These are phyloP conservation scores for Margaritifera margaritifera DNA, from an alignment of 2,888 invertebrate genomes.

Conservation along the genomic window DNA sequence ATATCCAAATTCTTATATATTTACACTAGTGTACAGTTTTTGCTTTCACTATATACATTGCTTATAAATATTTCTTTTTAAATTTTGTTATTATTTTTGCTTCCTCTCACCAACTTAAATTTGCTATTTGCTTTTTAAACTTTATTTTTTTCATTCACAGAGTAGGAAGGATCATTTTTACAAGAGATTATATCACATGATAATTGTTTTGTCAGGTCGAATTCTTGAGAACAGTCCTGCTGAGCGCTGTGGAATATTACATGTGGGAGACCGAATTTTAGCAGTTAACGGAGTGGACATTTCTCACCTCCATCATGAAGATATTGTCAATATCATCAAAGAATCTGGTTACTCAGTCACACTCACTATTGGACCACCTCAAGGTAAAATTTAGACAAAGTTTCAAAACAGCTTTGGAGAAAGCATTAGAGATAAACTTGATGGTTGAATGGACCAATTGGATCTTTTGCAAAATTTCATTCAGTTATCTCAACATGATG, in stretches of 20 bases:
- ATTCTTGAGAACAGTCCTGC: slow-evolving; percentile 97
- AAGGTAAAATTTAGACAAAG: slow-evolving; percentile 39
- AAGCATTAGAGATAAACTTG: too few relatives aligned
- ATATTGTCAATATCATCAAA: slow-evolving; percentile 97
- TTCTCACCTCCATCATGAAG: slow-evolving; percentile 92
- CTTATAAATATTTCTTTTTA: too few relatives aligned
- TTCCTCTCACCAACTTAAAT: not conserved
- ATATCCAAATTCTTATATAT: too few relatives aligned
- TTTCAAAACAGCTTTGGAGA: not conserved
- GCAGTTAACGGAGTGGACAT: slow-evolving; percentile 96
- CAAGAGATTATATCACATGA: not conserved
- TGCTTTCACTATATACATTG: too few relatives aligned
- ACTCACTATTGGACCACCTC: slow-evolving; percentile 72
- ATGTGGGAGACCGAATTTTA: slow-evolving; percentile 95
- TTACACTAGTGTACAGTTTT: too few relatives aligned
- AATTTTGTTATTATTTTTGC: too few relatives aligned
- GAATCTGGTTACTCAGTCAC: slow-evolving; percentile 94
- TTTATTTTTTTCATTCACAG: not conserved
- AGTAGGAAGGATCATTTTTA: not conserved
- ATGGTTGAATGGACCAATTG: too few relatives aligned
- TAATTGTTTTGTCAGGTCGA: slow-evolving; percentile 80
- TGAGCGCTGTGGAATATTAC: slow-evolving; percentile 90
- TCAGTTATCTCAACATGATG: too few relatives aligned
- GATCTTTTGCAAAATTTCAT: too few relatives aligned
- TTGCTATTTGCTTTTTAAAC: not conserved